phyloP scores from a whole-genome alignment of 1,140 invertebrate species.

The Ceratitis capitata region DNA sequence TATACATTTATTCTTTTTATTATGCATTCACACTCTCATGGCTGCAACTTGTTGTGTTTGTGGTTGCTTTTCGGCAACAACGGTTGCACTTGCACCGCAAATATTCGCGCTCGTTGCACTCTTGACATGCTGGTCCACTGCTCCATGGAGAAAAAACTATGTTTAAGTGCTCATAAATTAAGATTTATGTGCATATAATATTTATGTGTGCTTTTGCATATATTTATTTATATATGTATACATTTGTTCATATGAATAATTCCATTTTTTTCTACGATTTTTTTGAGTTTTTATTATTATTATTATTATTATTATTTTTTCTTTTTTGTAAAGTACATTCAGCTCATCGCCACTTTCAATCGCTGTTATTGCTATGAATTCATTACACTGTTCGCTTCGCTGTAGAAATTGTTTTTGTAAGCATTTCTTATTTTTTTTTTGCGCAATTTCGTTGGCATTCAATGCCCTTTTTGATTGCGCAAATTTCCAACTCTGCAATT shows the following conservation, averaged over 20 bases:
- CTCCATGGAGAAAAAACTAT: not conserved
- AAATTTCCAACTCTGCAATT: conserved; percentile 3
- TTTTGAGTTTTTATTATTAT: too few species aligned
- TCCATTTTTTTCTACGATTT: not conserved
- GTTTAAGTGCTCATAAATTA: not conserved
- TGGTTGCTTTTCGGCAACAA: not conserved
- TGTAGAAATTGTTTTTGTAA: not conserved
- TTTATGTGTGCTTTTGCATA: not conserved
- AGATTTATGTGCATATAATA: not conserved
- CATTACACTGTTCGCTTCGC: not conserved
- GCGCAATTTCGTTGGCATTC: not conserved
- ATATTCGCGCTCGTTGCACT: conserved; percentile 13
- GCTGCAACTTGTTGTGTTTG: not conserved
- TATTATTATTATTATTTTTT: not conserved
- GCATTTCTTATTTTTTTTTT: not conserved
- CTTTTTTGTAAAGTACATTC: not conserved
- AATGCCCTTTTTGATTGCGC: conserved; percentile 15
- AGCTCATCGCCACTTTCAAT: conserved; percentile 5
- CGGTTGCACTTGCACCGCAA: conserved; percentile 21
- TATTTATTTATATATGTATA: not conserved
- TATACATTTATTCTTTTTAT: not conserved
- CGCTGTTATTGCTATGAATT: not conserved
- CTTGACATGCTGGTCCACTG: conserved; percentile 35
- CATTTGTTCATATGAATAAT: not conserved
- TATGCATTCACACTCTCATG: conserved; percentile 11